Percentiles rank a stretch among this genome's conserved stretches.
Evolutionary conservation across 2,888 invertebrate species (phyloP).

Genomic region (Torymus auratus): DNA sequence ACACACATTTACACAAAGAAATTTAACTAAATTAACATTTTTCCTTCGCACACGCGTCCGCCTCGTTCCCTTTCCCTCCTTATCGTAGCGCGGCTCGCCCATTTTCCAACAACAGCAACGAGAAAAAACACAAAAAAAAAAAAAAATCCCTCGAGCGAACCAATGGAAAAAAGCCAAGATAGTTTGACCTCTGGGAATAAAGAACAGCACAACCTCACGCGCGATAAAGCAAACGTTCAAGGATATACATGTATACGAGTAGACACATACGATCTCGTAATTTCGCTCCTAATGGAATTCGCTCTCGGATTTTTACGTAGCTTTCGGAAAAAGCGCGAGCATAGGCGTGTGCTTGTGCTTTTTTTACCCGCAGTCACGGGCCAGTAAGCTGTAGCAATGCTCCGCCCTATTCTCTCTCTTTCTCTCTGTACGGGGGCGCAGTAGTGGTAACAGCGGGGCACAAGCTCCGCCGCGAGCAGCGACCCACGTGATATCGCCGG

Average conservation of each 20-base stretch:
- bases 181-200: constrained; percentile 2
- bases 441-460: constrained; percentile 21
- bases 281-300: constrained; percentile 6
- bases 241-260: constrained; percentile 5
- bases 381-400: constrained; percentile 49
- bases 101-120: too few relatives aligned
- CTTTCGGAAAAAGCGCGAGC: constrained; percentile 15
- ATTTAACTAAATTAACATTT: too few relatives aligned
- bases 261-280: neutral
- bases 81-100: too few relatives aligned
- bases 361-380: neutral
- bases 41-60: too few relatives aligned
- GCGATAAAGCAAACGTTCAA: constrained; percentile 1
- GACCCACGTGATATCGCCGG: constrained; percentile 66
- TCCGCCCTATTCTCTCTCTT: constrained; percentile 61
- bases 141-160: too few relatives aligned
- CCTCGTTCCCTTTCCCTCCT: too few relatives aligned
- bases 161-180: neutral
- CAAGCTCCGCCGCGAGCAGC: constrained; percentile 63
- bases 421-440: constrained; percentile 50
- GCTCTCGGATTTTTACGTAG: neutral
- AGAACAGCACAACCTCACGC: constrained; percentile 1
- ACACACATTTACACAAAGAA: too few relatives aligned
- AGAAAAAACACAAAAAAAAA: too few relatives aligned
- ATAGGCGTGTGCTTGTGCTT: neutral